A percentile compares a stretch with the other conserved stretches of the same genome.
Conservation (phyloP, 2,888 invertebrate species). For the Leptogaster cylindrica region DNA sequence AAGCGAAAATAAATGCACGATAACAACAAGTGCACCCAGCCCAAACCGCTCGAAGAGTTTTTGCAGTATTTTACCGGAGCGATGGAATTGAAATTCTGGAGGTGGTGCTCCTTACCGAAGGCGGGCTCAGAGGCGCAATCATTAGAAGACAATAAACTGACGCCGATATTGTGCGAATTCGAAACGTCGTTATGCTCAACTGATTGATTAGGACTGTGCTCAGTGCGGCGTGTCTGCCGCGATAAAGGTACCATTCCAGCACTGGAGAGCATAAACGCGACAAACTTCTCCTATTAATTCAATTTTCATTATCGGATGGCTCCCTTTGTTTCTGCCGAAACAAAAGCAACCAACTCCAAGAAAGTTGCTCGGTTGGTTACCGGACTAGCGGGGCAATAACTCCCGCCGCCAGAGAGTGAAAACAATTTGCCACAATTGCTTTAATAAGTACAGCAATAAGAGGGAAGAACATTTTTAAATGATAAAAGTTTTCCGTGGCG, state of each 20-base stretch:
- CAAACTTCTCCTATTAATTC: slow-evolving; percentile 32
- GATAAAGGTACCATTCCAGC: neutral
- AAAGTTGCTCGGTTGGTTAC: slow-evolving; percentile 12
- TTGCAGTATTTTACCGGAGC: neutral
- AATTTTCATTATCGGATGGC: slow-evolving; percentile 26
- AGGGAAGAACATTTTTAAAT: slow-evolving; percentile 37
- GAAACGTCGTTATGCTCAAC: neutral
- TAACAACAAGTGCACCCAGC: slow-evolving; percentile 26
- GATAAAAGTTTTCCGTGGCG: slow-evolving; percentile 25
- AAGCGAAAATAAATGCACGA: slow-evolving; percentile 22
- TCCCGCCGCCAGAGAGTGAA: slow-evolving; percentile 29
- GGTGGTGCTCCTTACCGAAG: neutral
- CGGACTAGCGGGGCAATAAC: neutral
- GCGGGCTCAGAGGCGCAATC: neutral
- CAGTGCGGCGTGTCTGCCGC: neutral
- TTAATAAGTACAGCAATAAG: slow-evolving; percentile 44
- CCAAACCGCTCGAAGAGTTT: neutral
- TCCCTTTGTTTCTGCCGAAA: slow-evolving; percentile 2
- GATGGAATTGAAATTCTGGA: neutral
- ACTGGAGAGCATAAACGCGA: slow-evolving; percentile 13
- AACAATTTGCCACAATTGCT: slow-evolving; percentile 42
- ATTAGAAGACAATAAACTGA: slow-evolving; percentile 30
- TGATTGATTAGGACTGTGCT: slow-evolving; percentile 10
- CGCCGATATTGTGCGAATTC: slow-evolving; percentile 19
- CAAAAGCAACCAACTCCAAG: slow-evolving; percentile 7